Percentiles rank a stretch among this genome's conserved stretches.
These are phyloP conservation scores for Lepidurus packardi DNA, from an alignment of 1,140 invertebrate species.

Conservation along the genomic window DNA sequence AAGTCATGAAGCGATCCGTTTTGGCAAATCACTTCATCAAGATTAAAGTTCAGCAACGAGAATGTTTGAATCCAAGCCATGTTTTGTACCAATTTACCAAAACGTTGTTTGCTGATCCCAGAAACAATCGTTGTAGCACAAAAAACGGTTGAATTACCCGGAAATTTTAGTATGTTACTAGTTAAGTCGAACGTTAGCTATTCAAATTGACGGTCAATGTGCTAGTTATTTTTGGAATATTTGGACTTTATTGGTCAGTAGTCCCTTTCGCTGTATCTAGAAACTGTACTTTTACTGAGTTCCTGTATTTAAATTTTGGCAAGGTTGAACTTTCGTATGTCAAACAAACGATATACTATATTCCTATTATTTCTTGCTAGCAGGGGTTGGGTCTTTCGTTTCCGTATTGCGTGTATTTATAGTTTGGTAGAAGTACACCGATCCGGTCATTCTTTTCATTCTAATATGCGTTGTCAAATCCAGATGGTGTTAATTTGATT, in stretches of 20 bases:
- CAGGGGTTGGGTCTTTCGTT: too few species aligned
- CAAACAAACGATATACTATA: too few species aligned
- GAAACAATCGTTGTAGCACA: slow-evolving; percentile 4
- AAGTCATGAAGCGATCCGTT: neutral
- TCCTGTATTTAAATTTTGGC: too few species aligned
- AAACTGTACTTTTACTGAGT: too few species aligned
- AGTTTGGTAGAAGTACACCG: too few species aligned
- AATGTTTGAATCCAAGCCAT: neutral
- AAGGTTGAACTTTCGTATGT: too few species aligned
- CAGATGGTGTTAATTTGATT: slow-evolving; percentile 3
- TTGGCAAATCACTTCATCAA: slow-evolving; percentile 10
- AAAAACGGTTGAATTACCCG: neutral
- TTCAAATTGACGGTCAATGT: neutral
- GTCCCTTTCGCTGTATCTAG: too few species aligned
- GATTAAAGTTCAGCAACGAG: neutral
- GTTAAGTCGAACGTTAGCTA: neutral
- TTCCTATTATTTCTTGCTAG: too few species aligned
- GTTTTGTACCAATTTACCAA: too few species aligned
- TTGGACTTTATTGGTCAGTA: neutral
- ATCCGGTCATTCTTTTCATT: too few species aligned
- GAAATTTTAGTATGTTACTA: neutral
- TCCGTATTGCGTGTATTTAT: too few species aligned
- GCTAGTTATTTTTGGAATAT: neutral
- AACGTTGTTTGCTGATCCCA: neutral
- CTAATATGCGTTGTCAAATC: neutral